Conservation (phyloP, 2,888 invertebrate species). For the Hemithea aestivaria region DNA sequence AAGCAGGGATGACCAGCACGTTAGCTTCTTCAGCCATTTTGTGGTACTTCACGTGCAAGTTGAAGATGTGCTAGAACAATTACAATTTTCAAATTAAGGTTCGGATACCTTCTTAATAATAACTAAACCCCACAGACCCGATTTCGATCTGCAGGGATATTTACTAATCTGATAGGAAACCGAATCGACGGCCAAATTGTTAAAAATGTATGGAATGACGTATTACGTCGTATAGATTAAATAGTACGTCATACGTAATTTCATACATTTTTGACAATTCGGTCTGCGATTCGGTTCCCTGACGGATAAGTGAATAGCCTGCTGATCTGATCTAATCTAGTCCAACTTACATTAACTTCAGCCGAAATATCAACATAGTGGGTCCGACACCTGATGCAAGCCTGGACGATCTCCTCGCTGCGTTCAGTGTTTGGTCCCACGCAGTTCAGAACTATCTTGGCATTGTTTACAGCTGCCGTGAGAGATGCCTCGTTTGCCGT, state of each 20-base stretch:
- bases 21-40: constrained; percentile 42
- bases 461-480: constrained; percentile 27
- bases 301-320: too few species aligned
- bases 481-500: constrained; percentile 35
- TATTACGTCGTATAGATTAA: too few species aligned
- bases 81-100: too few species aligned
- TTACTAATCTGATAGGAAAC: too few species aligned
- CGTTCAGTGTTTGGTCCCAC: constrained; percentile 45
- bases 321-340: too few species aligned
- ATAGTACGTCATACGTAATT: too few species aligned
- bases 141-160: too few species aligned
- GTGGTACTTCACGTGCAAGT: constrained; percentile 36
- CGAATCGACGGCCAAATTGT: too few species aligned
- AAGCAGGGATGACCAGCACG: constrained; percentile 46
- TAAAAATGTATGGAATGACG: too few species aligned
- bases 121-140: too few species aligned
- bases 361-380: constrained; percentile 58
- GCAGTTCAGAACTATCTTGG: constrained; percentile 48
- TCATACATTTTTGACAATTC: constrained; percentile 1
- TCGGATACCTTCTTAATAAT: too few species aligned
- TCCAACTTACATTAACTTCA: constrained; percentile 52
- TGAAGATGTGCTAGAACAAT: constrained; percentile 49
- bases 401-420: constrained; percentile 44
- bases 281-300: too few species aligned
- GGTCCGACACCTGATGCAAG: constrained; percentile 47